These are phyloP conservation scores for Echiichthys vipera DNA, from an alignment of 2,797 vertebrate species.

Conservation along the genomic window DNA sequence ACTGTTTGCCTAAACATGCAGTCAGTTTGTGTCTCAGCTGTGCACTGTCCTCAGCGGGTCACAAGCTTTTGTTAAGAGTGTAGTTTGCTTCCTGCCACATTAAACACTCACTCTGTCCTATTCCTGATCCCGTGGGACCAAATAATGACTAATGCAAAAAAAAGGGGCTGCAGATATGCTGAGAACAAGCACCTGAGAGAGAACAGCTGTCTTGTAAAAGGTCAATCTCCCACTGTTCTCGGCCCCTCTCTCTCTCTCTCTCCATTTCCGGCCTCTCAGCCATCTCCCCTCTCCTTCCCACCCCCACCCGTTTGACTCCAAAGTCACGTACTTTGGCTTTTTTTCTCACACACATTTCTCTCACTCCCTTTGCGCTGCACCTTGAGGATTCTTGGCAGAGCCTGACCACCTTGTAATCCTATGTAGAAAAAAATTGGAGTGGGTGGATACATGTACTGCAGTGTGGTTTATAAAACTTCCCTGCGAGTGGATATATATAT, in stretches of 20 bases:
- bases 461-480: conserved; percentile 90
- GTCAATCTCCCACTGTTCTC: conserved; percentile 77
- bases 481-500: conserved; percentile 87
- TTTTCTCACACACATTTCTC: conserved; percentile 68
- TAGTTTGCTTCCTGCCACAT: conserved; percentile 73
- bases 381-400: conserved; percentile 95
- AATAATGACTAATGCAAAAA: conserved; percentile 91
- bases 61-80: conserved; percentile 51
- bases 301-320: conserved; percentile 86
- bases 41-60: conserved; percentile 34
- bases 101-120: conserved; percentile 58
- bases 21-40: conserved; percentile 37
- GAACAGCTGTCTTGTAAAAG: conserved; percentile 95
- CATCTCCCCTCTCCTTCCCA: conserved; percentile 70
- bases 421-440: conserved; percentile 79
- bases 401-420: conserved; percentile 90
- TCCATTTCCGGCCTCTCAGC: conserved; percentile 75
- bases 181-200: conserved; percentile 96
- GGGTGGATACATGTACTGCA: conserved; percentile 86
- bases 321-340: conserved; percentile 81
- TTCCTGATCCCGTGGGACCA: conserved; percentile 88
- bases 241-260: conserved; percentile 58
- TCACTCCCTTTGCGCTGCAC: conserved; percentile 89
- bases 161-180: conserved; percentile 89
- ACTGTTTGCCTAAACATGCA: conserved; percentile 6